Evolutionary conservation across 1,140 invertebrate species (phyloP).

Genomic region (Danaus melanippus): DNA sequence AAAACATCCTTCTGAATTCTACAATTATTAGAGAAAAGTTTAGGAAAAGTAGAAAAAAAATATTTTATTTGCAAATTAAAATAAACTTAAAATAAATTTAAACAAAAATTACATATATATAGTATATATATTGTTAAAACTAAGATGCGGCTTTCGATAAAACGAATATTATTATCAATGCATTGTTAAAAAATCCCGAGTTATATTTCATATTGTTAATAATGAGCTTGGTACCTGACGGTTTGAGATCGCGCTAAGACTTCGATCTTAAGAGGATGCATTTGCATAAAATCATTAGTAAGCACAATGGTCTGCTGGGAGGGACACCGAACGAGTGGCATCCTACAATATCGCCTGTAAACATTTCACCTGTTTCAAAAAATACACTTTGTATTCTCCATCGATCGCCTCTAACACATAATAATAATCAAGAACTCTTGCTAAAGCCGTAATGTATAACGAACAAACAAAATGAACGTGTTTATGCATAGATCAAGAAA

Average conservation of each 20-base stretch:
- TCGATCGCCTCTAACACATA: conserved; percentile 19
- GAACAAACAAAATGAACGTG: conserved; percentile 13
- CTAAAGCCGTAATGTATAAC: conserved; percentile 32
- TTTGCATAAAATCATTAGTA: conserved; percentile 73
- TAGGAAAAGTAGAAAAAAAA: too few species aligned
- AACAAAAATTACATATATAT: too few species aligned
- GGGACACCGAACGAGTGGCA: conserved; percentile 62
- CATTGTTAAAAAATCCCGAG: conserved; percentile 60
- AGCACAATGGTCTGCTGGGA: conserved; percentile 68
- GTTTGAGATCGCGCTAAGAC: conserved; percentile 70
- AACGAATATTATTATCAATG: conserved; percentile 51
- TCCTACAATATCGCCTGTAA: conserved; percentile 52
- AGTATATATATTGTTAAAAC: too few species aligned
- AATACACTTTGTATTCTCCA: conserved; percentile 19
- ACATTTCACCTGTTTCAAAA: conserved; percentile 28
- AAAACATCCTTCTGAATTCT: too few species aligned
- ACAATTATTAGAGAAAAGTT: too few species aligned
- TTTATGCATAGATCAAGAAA: conserved; percentile 33
- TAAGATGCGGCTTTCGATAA: conserved; percentile 6
- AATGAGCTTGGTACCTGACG: conserved; percentile 69
- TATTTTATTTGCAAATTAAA: too few species aligned
- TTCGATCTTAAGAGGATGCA: conserved; percentile 70
- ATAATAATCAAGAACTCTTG: too few species aligned
- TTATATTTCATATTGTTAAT: conserved; percentile 71
- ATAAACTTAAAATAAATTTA: too few species aligned